These are phyloP conservation scores for Danio kyathit DNA, from an alignment of 2,797 vertebrate species.

Conservation along the genomic window DNA sequence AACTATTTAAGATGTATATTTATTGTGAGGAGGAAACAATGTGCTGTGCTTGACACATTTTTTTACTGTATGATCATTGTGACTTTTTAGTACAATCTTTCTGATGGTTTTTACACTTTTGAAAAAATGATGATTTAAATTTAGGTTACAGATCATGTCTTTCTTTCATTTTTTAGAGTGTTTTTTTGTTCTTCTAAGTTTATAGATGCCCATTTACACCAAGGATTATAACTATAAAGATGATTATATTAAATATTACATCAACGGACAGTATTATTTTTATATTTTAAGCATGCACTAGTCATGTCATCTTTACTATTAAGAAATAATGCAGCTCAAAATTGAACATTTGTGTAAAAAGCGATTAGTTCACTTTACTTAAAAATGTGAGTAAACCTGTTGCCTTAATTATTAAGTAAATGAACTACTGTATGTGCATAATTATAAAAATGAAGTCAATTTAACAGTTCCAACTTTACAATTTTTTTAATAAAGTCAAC, in stretches of 20 bases:
- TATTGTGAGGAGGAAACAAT: slow-evolving; percentile 84
- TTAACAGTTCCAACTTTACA: too few relatives aligned
- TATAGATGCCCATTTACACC: background rate
- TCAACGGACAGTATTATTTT: too few relatives aligned
- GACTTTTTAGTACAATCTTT: slow-evolving; percentile 47
- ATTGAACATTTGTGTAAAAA: too few relatives aligned
- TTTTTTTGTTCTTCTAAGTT: background rate
- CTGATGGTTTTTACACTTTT: slow-evolving; percentile 40
- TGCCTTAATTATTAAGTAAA: too few relatives aligned
- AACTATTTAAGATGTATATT: slow-evolving; percentile 96
- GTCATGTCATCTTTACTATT: too few relatives aligned
- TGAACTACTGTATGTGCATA: too few relatives aligned
- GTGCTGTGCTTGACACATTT: slow-evolving; percentile 91
- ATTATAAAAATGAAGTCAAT: too few relatives aligned
- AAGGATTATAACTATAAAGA: background rate
- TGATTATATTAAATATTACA: background rate
- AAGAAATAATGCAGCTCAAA: too few relatives aligned
- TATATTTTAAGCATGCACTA: too few relatives aligned
- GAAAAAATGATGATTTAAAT: slow-evolving; percentile 20
- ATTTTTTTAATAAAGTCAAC: too few relatives aligned
- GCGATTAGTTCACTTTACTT: too few relatives aligned
- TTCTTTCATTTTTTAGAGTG: background rate
- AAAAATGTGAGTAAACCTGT: too few relatives aligned
- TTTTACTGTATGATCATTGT: slow-evolving; percentile 46
- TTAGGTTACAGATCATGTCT: slow-evolving; percentile 1